phyloP scores from a whole-genome alignment of 2,113 vertebrate genomes.

The human region GRCh38 chr1:8157001-8157500 shows the following conservation, averaged over 20 bases:
- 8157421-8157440: not conserved
- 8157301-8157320: too few relatives aligned
- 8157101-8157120: not conserved
- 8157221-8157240: not conserved
- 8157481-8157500: not conserved
- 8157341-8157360: not conserved
- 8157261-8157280: not conserved
- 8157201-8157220: not conserved
- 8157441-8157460: not conserved
- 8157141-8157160: not conserved
- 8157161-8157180: not conserved
- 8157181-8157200: not conserved
- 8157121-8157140: fast-evolving
- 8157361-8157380: not conserved
- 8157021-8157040: not conserved
- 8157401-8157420: not conserved
- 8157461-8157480: not conserved
- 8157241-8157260: not conserved
- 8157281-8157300: not conserved
- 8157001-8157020: not conserved
- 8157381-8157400: not conserved
- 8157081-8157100: not conserved
- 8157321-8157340: fast-evolving
- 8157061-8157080: not conserved
- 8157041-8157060: not conserved